Percentiles rank a stretch among this genome's conserved stretches.
These are phyloP conservation scores for Drosophila prostipennis DNA, from an alignment of 2,888 invertebrate genomes.

Conservation along the genomic window DNA sequence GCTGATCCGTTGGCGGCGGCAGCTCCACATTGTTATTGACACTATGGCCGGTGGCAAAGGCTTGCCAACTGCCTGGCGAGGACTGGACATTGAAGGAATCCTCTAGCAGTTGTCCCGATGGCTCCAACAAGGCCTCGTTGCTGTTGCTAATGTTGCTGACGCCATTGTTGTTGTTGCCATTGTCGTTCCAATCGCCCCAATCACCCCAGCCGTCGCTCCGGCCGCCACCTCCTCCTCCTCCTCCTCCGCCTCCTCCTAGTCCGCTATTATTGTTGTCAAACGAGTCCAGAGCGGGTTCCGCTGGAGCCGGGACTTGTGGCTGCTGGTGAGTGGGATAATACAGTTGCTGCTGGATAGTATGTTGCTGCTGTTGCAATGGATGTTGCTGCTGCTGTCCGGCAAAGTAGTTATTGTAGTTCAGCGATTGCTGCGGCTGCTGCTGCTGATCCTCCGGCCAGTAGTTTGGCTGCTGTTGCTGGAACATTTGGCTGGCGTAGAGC, in stretches of 20 bases:
- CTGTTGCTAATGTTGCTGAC: slow-evolving; percentile 38
- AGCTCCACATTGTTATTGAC: slow-evolving; percentile 34
- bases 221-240: slow-evolving; percentile 9
- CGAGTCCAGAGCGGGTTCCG: slow-evolving; percentile 26
- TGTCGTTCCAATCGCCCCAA: slow-evolving; percentile 82
- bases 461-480: slow-evolving; percentile 50
- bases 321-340: slow-evolving; percentile 39
- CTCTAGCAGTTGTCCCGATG: slow-evolving; percentile 84
- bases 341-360: slow-evolving; percentile 35
- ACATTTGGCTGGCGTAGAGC: slow-evolving; percentile 61
- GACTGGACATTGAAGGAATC: slow-evolving; percentile 86
- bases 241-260: background rate
- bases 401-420: slow-evolving; percentile 63
- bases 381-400: slow-evolving; percentile 32
- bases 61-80: slow-evolving; percentile 77
- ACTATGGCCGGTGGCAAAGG: slow-evolving; percentile 32
- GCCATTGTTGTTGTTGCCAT: slow-evolving; percentile 47
- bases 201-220: slow-evolving; percentile 82
- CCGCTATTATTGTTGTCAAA: slow-evolving; percentile 63
- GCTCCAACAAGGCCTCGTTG: slow-evolving; percentile 25
- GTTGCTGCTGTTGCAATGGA: slow-evolving; percentile 17
- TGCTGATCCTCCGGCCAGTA: slow-evolving; percentile 38
- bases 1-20: slow-evolving; percentile 38
- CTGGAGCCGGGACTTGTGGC: slow-evolving; percentile 9
- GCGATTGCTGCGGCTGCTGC: slow-evolving; percentile 48